Evolutionary conservation across 92 coral and sea anemone species (phyloP).

Genomic region (Porites cylindrica): DNA sequence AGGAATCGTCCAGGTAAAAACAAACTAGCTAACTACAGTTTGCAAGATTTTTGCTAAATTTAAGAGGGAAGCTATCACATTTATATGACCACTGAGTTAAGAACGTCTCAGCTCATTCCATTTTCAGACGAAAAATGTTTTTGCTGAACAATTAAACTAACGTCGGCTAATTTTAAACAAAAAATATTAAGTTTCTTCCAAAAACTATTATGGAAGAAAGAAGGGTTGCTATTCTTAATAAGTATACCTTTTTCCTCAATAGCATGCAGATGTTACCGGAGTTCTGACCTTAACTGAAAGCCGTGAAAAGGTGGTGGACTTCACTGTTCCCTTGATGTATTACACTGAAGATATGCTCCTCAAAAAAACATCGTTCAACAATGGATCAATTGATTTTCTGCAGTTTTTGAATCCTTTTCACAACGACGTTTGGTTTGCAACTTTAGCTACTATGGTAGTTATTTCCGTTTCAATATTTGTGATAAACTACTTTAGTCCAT

Average conservation of each 20-base stretch:
- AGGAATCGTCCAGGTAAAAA: no score
- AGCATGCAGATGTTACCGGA: constrained; percentile 76
- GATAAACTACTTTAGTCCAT: constrained; percentile 78
- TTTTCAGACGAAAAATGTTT: no score
- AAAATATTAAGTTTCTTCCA: no score
- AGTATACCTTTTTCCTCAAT: background rate
- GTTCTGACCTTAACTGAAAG: constrained; percentile 51
- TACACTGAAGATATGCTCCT: constrained; percentile 64
- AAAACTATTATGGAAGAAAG: no score
- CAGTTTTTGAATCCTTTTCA: constrained; percentile 78
- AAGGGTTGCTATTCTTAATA: background rate
- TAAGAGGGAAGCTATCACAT: no score
- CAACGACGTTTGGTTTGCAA: constrained; percentile 68
- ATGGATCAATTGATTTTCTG: constrained; percentile 26
- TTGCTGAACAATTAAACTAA: no score
- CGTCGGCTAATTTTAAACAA: no score
- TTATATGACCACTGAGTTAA: no score
- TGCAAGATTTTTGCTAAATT: no score
- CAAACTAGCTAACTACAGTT: no score
- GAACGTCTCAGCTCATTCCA: no score
- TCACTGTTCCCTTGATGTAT: constrained; percentile 57
- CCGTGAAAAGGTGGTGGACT: constrained; percentile 60
- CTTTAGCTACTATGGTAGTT: constrained; percentile 40
- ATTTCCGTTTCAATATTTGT: constrained; percentile 52
- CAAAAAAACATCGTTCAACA: constrained; percentile 35